Base-by-base conservation (phyloP, 2,113 vertebrate genomes). In the Microcebus tavaratra region DNA sequence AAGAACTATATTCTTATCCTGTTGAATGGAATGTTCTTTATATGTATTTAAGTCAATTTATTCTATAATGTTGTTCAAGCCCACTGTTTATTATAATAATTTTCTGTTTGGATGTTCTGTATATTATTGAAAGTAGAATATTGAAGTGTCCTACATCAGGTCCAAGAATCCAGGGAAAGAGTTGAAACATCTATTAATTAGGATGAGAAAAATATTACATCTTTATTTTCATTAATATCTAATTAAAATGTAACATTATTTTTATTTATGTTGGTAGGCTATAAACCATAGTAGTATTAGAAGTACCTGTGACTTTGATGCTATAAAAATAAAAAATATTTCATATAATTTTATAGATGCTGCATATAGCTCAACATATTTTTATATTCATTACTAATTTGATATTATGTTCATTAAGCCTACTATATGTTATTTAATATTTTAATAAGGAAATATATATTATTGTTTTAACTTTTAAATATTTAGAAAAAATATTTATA, bases 171-270 rank as follows among this genome's bases (percentile, higher is more conserved):
- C 8, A 45, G 29, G 23, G 10, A 76, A 50, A 83, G 45, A 92
- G 90, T 25, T 36, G 25, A 88, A 21, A 78, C 11, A 55, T 55
- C 50, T 94, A 45, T 75, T 96, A 75, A 89, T 3, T 8, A 65
- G 39, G 13, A 88, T 68, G 36, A 81, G 23, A 94, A 23, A 84
- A 65, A 67, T 21, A 68, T 15, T 76, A 42, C 14, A 94, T 23
- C 6, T 90, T 48, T 67, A 65, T 85, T 93, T 95, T 82, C 12
- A 96, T 88, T 73, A 59, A 39, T 9, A 8, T 96, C 18, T 79
- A 79, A 67, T 8, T 39, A 14, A 96, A 73, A 25, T 78, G 3
- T 82, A 76, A 8, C 59, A 81, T 82, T 73, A 29, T 48, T 81
- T 91, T 94, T 50, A 55, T 91, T 94, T 42, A 55, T 27, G 23